Evolutionary conservation across 2,113 vertebrate genomes (phyloP).

Genomic region (Daphoenositta chrysoptera): DNA sequence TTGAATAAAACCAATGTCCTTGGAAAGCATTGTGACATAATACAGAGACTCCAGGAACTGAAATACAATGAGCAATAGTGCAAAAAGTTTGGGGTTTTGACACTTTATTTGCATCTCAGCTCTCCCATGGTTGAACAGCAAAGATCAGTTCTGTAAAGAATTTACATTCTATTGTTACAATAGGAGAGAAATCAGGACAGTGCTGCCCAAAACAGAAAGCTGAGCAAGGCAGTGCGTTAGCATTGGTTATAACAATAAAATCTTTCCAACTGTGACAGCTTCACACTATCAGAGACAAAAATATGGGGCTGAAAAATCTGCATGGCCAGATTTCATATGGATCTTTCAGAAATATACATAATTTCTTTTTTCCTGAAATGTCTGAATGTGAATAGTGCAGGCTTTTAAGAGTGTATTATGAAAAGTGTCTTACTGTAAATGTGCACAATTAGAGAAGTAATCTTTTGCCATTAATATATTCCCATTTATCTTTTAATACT

Average conservation of each 20-base stretch:
- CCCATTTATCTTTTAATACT: not conserved
- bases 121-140: rapidly evolving
- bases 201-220: not conserved
- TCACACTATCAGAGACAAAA: not conserved
- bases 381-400: not conserved
- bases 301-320: not conserved
- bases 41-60: not conserved
- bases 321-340: not conserved
- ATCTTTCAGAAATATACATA: not conserved
- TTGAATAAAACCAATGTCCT: not conserved
- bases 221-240: not conserved
- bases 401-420: not conserved
- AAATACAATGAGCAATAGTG: not conserved
- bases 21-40: not conserved
- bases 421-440: not conserved
- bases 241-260: not conserved
- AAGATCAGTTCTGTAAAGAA: not conserved
- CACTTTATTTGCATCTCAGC: not conserved
- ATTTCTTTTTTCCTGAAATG: not conserved
- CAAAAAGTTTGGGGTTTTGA: not conserved
- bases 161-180: not conserved
- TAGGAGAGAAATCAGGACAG: not conserved
- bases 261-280: not conserved
- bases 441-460: not conserved
- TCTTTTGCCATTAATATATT: not conserved